Conservation (phyloP, 53 echinoderm and acorn worm species). For the Actinopyga echinites region DNA sequence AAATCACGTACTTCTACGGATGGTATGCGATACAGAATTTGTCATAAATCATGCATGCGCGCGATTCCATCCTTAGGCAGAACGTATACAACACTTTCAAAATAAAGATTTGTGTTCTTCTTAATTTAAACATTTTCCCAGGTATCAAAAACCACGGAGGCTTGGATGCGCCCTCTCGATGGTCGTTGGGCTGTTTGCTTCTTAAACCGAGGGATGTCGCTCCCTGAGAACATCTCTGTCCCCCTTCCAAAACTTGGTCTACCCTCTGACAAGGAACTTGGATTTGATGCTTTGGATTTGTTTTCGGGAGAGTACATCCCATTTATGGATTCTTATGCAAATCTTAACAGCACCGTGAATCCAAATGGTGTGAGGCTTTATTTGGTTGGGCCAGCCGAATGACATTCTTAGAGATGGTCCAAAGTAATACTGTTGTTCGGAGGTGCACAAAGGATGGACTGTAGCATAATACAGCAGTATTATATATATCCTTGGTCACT, state of each 20-base stretch:
- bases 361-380: constrained; percentile 37
- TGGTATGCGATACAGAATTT: no score
- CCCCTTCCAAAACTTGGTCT: constrained; percentile 59
- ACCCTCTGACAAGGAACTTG: constrained; percentile 48
- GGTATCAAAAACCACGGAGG: constrained; percentile 9
- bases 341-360: constrained; percentile 39
- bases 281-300: constrained; percentile 65
- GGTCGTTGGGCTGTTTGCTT: constrained; percentile 50
- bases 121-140: neutral
- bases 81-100: neutral
- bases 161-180: constrained; percentile 36
- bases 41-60: no score
- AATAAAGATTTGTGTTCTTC: neutral
- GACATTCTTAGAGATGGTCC: no score
- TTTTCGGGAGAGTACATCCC: constrained; percentile 60
- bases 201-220: constrained; percentile 48
- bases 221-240: constrained; percentile 45
- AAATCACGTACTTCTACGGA: no score
- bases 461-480: no score
- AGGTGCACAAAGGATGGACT: no score
- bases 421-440: no score
- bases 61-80: no score
- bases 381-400: constrained; percentile 33
- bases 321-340: constrained; percentile 44
- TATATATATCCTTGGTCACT: no score